phyloP scores from a whole-genome alignment of 2,888 invertebrate species.

The Horisme vitalbata region DNA sequence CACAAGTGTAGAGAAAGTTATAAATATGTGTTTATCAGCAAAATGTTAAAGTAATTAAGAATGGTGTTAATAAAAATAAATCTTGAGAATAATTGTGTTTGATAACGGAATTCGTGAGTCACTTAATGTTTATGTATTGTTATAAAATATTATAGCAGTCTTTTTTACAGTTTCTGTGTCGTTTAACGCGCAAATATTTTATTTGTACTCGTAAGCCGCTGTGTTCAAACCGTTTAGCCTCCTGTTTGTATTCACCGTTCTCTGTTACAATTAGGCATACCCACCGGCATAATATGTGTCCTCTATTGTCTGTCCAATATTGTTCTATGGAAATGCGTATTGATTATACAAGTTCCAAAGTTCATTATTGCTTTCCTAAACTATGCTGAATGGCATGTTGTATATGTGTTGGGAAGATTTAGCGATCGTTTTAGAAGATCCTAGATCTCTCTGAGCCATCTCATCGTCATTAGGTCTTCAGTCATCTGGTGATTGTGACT shows the following conservation, averaged over 20 bases:
- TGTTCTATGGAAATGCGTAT: conserved; percentile 36
- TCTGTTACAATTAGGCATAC: conserved; percentile 53
- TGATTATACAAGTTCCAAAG: conserved; percentile 22
- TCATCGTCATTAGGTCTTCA: conserved; percentile 37
- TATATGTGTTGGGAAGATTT: conserved; percentile 64
- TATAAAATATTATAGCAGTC: background rate
- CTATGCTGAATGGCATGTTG: conserved; percentile 65
- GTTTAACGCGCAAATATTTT: background rate
- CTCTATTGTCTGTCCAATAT: conserved; percentile 45
- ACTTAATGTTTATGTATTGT: too few species aligned
- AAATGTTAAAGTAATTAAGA: too few species aligned
- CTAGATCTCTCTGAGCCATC: conserved; percentile 33
- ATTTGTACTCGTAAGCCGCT: conserved; percentile 39
- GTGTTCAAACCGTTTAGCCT: conserved; percentile 51
- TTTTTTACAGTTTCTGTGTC: background rate
- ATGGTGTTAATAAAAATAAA: too few species aligned
- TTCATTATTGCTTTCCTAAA: conserved; percentile 33
- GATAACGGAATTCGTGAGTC: too few species aligned
- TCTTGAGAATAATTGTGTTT: too few species aligned
- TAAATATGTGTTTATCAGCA: too few species aligned
- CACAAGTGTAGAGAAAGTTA: too few species aligned
- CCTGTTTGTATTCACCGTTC: conserved; percentile 62
- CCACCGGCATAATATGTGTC: conserved; percentile 58
- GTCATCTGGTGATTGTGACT: conserved; percentile 14
- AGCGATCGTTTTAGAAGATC: conserved; percentile 33